Conservation (phyloP, 1,140 invertebrate species). For the Holcopasites calliopsidis region DNA sequence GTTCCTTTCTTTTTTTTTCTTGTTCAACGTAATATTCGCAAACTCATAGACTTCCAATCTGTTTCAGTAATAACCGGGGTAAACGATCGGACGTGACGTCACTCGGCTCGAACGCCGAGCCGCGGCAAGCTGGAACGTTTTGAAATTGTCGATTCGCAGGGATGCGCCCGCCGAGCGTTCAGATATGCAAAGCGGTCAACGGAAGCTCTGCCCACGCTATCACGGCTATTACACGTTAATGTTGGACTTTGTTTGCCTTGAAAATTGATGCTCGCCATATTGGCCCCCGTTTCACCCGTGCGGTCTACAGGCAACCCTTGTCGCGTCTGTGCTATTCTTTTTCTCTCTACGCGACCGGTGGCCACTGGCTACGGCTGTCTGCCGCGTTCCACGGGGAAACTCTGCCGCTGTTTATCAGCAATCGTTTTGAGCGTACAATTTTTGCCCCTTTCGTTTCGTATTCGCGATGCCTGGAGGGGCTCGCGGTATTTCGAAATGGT, state of each 20-base stretch:
- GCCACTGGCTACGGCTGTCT: neutral
- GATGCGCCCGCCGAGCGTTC: neutral
- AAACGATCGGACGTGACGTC: slow-evolving; percentile 65
- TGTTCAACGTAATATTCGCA: slow-evolving; percentile 48
- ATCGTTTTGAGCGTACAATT: slow-evolving; percentile 25
- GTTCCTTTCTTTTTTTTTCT: slow-evolving; percentile 1
- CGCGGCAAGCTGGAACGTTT: slow-evolving; percentile 30
- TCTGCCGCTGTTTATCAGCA: slow-evolving; percentile 20
- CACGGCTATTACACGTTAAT: slow-evolving; percentile 58
- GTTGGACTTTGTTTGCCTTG: slow-evolving; percentile 54
- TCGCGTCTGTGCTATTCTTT: slow-evolving; percentile 25
- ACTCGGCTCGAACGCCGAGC: slow-evolving; percentile 48
- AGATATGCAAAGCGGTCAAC: slow-evolving; percentile 42
- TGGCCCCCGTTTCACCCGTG: slow-evolving; percentile 14
- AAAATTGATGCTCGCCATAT: slow-evolving; percentile 60
- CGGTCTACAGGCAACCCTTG: slow-evolving; percentile 22
- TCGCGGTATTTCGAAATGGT: too few relatives aligned
- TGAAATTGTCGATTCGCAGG: slow-evolving; percentile 47
- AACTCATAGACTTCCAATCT: slow-evolving; percentile 63
- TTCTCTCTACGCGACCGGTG: neutral
- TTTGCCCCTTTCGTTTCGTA: neutral
- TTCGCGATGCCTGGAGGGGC: neutral
- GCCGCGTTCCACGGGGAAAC: neutral
- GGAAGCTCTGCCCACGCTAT: slow-evolving; percentile 11
- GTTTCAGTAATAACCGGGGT: slow-evolving; percentile 63